Base-by-base conservation (phyloP, 2,113 vertebrate genomes). In the Myocastor coypus region DNA sequence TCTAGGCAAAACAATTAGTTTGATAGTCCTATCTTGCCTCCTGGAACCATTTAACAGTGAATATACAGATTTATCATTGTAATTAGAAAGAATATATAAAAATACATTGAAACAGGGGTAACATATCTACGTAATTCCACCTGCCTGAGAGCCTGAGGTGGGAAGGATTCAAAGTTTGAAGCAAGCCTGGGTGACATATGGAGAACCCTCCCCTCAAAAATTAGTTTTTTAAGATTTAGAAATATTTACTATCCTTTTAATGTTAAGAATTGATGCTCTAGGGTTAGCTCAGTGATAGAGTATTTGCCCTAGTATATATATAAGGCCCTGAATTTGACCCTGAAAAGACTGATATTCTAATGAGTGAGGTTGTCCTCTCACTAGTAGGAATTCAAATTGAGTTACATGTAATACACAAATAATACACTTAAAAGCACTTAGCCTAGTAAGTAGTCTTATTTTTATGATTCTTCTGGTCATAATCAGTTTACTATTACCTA, bases 201-300 rank as follows among this genome's bases (percentile, higher is more conserved):
- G 34, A 37, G 68, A n/a, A 71, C 32, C 24, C 61, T 7, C n/a
- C n/a, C n/a, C n/a, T 37, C 19, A 20, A 37, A 37, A 71, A 71
- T 37, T 71, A 71, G 37, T 37, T 71, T 71, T 37, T 37, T 71
- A 71, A 71, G 68, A 71, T 37, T 22, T 71, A 37, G 68, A 37
- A 96, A 68, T 92, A 83, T 64, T 88, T 92, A 68, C 28, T 80
- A 19, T 83, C 59, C 24, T 77, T 96, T 92, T 34, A 71, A 55
- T 88, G 30, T 93, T 84, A 84, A 73, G 59, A 87, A n/a, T 87
- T 83, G 34, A 37, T 93, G 83, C 37, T 88, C 46, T 94, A 81
- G 68, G n/a, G 68, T 71, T 71, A 71, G 34, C 17, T 71, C 17
- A 37, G 17, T 37, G 19, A 17, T 69, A 69, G 34, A 69, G 34